These are phyloP conservation scores for Chlamydotis undulata DNA, from an alignment of 2,113 vertebrate species.

Conservation along the genomic window DNA sequence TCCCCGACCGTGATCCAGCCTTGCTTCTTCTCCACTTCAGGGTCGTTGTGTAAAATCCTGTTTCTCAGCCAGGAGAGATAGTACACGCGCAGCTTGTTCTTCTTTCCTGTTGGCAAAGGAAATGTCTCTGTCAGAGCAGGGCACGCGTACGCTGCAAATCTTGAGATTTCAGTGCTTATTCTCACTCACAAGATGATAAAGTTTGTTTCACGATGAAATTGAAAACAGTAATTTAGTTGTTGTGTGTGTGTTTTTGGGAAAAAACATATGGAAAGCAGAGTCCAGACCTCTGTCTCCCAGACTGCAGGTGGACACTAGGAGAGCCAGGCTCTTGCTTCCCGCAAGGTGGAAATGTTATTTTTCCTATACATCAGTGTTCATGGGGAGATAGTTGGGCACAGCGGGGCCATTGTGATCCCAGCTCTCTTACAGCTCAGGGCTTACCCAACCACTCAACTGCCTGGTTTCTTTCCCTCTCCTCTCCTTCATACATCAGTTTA, in stretches of 20 bases:
- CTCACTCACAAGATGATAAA: background rate
- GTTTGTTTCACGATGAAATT: background rate
- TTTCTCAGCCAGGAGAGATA: constrained; percentile 99
- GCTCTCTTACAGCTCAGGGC: background rate
- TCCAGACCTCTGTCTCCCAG: background rate
- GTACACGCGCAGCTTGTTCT: constrained; percentile 97
- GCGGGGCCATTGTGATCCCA: background rate
- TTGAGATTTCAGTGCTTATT: background rate
- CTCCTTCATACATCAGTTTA: background rate
- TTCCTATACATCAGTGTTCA: background rate
- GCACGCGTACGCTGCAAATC: accelerated
- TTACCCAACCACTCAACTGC: background rate
- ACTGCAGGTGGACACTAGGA: background rate
- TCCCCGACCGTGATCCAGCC: constrained; percentile 98
- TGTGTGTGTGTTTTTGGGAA: background rate
- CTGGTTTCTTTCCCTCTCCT: background rate
- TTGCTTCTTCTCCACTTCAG: constrained; percentile 98
- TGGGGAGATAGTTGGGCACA: background rate
- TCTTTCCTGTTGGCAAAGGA: constrained; percentile 81
- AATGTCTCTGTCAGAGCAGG: background rate
- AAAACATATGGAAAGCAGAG: background rate
- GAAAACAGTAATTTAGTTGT: background rate
- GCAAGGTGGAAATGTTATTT: background rate
- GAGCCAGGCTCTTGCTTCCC: background rate
- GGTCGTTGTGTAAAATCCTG: constrained; percentile 97